Base-by-base conservation (phyloP, 30 jellyfish, hydroid and myxozoan species). In the Chrysaora quinquecirrha region DNA sequence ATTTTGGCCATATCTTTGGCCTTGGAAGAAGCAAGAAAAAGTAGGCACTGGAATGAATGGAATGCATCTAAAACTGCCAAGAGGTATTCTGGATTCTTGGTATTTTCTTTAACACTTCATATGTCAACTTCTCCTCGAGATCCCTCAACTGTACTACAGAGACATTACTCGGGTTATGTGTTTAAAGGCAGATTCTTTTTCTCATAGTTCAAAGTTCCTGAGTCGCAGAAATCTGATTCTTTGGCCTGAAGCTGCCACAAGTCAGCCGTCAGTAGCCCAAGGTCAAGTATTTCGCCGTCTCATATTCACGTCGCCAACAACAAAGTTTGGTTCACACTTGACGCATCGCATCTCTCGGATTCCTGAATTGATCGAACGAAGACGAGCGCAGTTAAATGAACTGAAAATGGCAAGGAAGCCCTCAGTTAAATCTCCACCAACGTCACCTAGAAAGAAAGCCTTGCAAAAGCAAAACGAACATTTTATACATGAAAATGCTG, bases 301-400 rank as follows among this genome's bases (percentile, higher is more conserved):
- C 23, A 32, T 84, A 25, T 84, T 84, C 87, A 84, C 87, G 1
- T 60, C 87, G n/a, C 27, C 38, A 38, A 84, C 75, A 3, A 46
- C 94, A 62, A 54, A 48, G 31, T 84, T 84, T 84, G 87, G 80
- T 25, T 64, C 94, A 18, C 94, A 84, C 50, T 48, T 84, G 75
- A 84, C 76, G 24, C 94, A 84, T 62, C 78, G 80, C 34, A 74
- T 82, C 3, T 82, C 92, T 24, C 92, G 92, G 25, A 82, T 82
- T 2, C 92, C 92, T 3, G 92, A 82, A 64, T 80, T 82, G 34
- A 69, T 82, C 27, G 92, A 82, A 25, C 67, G 92, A 50, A 31
- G 92, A 60, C 78, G 84, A 0, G 92, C 92, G 14, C 92, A 82
- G 25, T 31, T 82, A 72, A 67, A 20, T 22, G 92, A 82, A 28